These are phyloP conservation scores for Agrotis segetum DNA, from an alignment of 2,888 invertebrate species.

Conservation along the genomic window DNA sequence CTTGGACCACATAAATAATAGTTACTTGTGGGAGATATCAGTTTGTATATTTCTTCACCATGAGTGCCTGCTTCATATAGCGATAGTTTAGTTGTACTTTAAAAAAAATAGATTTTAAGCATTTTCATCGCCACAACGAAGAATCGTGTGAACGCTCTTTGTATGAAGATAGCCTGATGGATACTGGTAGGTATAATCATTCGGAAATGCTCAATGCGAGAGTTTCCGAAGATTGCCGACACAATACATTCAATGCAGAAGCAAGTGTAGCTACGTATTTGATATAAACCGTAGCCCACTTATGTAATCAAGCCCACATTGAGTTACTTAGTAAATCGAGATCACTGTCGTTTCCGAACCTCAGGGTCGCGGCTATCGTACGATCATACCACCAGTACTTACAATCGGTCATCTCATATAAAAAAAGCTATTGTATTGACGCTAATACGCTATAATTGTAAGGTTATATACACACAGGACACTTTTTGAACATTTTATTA, in stretches of 20 bases:
- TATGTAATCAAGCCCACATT: conserved; percentile 54
- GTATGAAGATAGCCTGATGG: conserved; percentile 36
- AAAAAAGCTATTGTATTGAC: conserved; percentile 70
- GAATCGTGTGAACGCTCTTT: conserved; percentile 60
- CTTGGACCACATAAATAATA: conserved; percentile 26
- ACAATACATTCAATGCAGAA: conserved; percentile 30
- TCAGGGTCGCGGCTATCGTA: conserved; percentile 15
- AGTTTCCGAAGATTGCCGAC: not conserved
- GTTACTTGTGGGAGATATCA: conserved; percentile 55
- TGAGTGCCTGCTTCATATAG: conserved; percentile 79
- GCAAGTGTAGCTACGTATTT: conserved; percentile 22
- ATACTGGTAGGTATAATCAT: conserved; percentile 10
- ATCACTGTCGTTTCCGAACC: conserved; percentile 26
- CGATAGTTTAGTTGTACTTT: conserved; percentile 66
- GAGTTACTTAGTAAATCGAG: conserved; percentile 45
- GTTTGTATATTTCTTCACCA: conserved; percentile 71
- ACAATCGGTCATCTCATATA: conserved; percentile 27
- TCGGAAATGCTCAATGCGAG: conserved; percentile 11
- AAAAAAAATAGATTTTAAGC: conserved; percentile 62
- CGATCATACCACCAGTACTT: not conserved
- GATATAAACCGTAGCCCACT: conserved; percentile 33
- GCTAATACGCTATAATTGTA: conserved; percentile 81
- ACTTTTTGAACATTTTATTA: conserved; percentile 90
- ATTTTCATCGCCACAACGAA: conserved; percentile 67
- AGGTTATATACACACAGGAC: conserved; percentile 89